Conservation (phyloP, 1,140 invertebrate species). For the Pemphigus obesinymphae region DNA sequence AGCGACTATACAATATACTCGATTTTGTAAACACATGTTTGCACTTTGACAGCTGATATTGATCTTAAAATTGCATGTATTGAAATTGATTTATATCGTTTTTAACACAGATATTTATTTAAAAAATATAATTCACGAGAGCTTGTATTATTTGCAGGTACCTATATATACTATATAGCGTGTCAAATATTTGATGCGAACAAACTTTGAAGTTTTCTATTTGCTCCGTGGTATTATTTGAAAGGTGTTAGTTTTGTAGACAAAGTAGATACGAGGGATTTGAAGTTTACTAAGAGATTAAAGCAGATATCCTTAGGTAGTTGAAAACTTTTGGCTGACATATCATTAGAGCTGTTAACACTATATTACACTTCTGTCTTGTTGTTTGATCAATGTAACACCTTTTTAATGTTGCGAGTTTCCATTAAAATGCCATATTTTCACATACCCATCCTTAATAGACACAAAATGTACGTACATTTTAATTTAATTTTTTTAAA, state of each 20-base stretch:
- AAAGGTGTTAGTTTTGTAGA: not conserved
- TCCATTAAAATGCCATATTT: not conserved
- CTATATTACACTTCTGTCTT: not conserved
- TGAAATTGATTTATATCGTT: not conserved
- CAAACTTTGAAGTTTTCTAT: not conserved
- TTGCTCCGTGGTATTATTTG: not conserved
- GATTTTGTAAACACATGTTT: not conserved
- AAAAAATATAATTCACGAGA: too few species aligned
- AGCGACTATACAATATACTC: not conserved
- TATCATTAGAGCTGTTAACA: not conserved
- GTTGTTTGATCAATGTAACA: not conserved
- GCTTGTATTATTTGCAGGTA: too few species aligned
- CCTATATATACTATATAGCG: not conserved
- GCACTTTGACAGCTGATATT: not conserved
- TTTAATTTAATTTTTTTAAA: too few species aligned
- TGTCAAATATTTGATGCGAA: not conserved
- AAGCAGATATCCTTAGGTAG: not conserved
- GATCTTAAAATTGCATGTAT: not conserved
- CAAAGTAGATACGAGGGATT: not conserved
- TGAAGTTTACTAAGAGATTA: conserved; percentile 8
- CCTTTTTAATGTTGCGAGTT: not conserved
- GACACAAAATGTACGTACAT: too few species aligned
- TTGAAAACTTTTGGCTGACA: not conserved
- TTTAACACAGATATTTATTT: not conserved
- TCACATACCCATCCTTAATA: too few species aligned